A percentile compares a stretch with the other conserved stretches of the same genome.
Evolutionary conservation across 2,113 vertebrate species (phyloP).

Genomic region (Hoplias malabaricus): DNA sequence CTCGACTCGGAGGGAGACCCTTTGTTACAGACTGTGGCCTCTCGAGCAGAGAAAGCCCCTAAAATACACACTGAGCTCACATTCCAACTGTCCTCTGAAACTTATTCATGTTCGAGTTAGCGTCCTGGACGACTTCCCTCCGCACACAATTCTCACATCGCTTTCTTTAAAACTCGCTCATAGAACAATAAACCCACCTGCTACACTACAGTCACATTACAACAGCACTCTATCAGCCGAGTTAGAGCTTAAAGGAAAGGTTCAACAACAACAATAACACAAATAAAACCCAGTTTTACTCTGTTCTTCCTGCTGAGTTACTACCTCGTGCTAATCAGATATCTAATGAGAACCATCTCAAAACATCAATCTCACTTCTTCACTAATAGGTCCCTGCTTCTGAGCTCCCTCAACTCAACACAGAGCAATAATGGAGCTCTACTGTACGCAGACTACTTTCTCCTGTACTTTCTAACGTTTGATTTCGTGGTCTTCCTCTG

Average conservation of each 20-base stretch:
- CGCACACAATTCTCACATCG: background rate
- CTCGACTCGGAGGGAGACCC: background rate
- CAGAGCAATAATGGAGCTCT: too few species aligned
- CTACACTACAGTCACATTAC: background rate
- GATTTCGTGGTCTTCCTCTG: too few species aligned
- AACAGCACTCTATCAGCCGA: background rate
- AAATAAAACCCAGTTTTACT: background rate
- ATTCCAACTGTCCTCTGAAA: background rate
- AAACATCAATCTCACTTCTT: too few species aligned
- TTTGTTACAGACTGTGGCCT: background rate
- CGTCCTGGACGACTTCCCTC: background rate
- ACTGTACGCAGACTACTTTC: too few species aligned
- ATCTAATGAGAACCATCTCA: too few species aligned
- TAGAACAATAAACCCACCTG: background rate
- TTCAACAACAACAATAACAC: background rate
- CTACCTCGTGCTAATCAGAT: too few species aligned
- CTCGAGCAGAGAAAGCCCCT: background rate
- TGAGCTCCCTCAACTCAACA: too few species aligned
- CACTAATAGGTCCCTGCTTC: too few species aligned
- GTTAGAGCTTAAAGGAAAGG: background rate
- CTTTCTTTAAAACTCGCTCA: background rate
- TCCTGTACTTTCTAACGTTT: too few species aligned
- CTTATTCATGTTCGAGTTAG: background rate
- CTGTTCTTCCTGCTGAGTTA: too few species aligned
- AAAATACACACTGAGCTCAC: background rate